These are phyloP conservation scores for Crotophaga sulcirostris DNA, from an alignment of 2,113 vertebrate species.

Conservation along the genomic window DNA sequence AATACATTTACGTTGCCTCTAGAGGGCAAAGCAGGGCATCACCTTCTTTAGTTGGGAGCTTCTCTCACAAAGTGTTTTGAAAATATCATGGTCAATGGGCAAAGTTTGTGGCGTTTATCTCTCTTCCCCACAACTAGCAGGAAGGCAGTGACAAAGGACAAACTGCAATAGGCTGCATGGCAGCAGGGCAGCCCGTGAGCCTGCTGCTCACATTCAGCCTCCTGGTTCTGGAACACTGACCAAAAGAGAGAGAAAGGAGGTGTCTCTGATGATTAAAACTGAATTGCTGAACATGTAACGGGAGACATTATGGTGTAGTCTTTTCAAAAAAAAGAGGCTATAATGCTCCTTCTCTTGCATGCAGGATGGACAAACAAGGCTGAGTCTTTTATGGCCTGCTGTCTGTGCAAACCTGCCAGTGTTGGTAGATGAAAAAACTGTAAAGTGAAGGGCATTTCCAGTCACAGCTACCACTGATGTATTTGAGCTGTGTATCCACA, in stretches of 20 bases:
- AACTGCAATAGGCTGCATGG: not conserved
- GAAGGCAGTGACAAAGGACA: not conserved
- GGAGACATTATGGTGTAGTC: not conserved
- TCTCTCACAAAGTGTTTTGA: not conserved
- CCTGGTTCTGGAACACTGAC: not conserved
- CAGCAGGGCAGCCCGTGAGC: not conserved
- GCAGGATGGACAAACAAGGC: not conserved
- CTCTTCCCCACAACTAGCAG: not conserved
- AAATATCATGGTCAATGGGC: not conserved
- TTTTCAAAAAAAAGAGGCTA: not conserved
- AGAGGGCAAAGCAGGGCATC: not conserved
- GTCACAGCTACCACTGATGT: not conserved
- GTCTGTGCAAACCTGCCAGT: not conserved
- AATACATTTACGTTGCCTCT: not conserved
- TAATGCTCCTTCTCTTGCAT: not conserved
- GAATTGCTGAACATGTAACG: not conserved
- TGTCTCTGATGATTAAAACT: not conserved
- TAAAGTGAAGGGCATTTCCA: not conserved
- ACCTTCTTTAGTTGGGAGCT: not conserved
- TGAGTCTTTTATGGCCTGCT: not conserved
- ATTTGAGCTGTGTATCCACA: not conserved
- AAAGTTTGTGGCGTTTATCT: not conserved
- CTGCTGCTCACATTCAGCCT: not conserved
- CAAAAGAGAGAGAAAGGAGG: not conserved
- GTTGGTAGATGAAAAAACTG: not conserved